Evolutionary conservation across 2,888 invertebrate species (phyloP).

Genomic region (Phyllotreta cruciferae): DNA sequence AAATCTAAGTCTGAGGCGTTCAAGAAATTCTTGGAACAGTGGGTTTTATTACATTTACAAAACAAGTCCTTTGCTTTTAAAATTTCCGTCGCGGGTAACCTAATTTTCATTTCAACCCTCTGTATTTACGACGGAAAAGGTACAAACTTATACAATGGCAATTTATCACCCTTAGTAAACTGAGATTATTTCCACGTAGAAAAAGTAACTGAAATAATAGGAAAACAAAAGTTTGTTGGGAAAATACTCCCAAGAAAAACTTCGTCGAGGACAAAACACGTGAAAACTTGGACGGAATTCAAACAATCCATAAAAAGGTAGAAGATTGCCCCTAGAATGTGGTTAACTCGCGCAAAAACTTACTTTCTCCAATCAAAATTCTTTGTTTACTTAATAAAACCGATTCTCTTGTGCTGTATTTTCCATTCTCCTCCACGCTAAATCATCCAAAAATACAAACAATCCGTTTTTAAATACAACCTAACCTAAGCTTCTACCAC

Average conservation of each 20-base stretch:
- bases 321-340: conserved; percentile 12
- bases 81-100: conserved; percentile 23
- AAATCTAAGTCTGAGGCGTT: conserved; percentile 18
- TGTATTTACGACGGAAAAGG: conserved; percentile 24
- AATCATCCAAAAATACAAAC: no score
- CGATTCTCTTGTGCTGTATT: neutral
- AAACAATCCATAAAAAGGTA: conserved; percentile 26
- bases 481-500: no score
- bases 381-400: conserved; percentile 12
- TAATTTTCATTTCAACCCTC: conserved; percentile 27
- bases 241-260: conserved; percentile 26
- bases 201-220: conserved; percentile 31
- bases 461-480: no score
- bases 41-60: conserved; percentile 23
- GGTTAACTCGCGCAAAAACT: conserved; percentile 10
- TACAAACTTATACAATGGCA: conserved; percentile 27
- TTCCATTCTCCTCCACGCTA: no score
- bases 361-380: conserved; percentile 9
- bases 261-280: conserved; percentile 29
- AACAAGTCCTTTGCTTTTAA: conserved; percentile 27
- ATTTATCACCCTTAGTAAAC: conserved; percentile 29
- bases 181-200: conserved; percentile 29
- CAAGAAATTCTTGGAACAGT: conserved; percentile 20
- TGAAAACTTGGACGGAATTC: conserved; percentile 27
- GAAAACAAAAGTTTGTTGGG: conserved; percentile 28